A percentile compares a stretch with the other conserved stretches of the same genome.
Conservation (phyloP, 1,140 invertebrate genomes). For the Drosophila bocki region DNA sequence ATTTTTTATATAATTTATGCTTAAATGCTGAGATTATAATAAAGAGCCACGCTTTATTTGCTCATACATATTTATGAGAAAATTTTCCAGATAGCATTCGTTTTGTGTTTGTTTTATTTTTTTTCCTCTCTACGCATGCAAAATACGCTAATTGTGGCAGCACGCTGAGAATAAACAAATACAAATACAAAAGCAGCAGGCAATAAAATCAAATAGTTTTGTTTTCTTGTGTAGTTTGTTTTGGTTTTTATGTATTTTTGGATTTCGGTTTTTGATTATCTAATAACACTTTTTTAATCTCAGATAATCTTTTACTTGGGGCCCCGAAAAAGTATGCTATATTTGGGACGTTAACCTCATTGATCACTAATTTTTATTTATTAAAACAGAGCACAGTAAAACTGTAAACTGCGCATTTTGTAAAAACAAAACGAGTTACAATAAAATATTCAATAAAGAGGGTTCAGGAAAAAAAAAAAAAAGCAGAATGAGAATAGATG, state of each 20-base stretch:
- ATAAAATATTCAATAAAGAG: slow-evolving; percentile 29
- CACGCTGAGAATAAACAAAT: slow-evolving; percentile 33
- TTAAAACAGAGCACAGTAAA: neutral
- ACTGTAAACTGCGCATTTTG: slow-evolving; percentile 42
- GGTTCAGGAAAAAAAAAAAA: slow-evolving; percentile 3
- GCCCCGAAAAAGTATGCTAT: slow-evolving; percentile 8
- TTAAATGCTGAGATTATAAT: slow-evolving; percentile 16
- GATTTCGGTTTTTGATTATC: neutral
- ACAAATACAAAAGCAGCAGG: slow-evolving; percentile 1
- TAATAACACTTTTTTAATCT: neutral
- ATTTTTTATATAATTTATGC: slow-evolving; percentile 29
- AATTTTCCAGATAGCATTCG: slow-evolving; percentile 39
- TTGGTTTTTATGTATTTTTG: neutral
- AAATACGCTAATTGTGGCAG: slow-evolving; percentile 58
- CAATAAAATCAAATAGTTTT: slow-evolving; percentile 4
- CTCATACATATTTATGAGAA: slow-evolving; percentile 53
- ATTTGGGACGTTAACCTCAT: neutral
- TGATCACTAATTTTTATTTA: neutral
- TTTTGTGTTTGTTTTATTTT: slow-evolving; percentile 14
- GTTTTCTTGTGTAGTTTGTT: neutral
- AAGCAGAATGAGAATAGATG: neutral
- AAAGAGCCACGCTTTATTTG: slow-evolving; percentile 24
- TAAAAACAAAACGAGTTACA: slow-evolving; percentile 37
- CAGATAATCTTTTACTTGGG: neutral
- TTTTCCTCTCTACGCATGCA: slow-evolving; percentile 41